Evolutionary conservation across 1,140 invertebrate genomes (phyloP).

Genomic region (Saxidomus purpurata): DNA sequence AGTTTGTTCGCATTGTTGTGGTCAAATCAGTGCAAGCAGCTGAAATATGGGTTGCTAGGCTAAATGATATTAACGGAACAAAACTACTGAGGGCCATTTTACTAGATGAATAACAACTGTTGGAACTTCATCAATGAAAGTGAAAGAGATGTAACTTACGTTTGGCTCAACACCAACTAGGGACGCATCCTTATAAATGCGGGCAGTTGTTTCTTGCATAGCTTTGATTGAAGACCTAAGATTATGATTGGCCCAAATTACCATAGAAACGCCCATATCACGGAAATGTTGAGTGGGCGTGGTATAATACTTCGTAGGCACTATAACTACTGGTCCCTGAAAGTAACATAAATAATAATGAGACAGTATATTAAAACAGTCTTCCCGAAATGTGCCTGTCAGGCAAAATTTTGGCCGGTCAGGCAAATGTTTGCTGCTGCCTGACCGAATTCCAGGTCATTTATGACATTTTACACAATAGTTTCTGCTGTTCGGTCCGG

Average conservation of each 20-base stretch:
- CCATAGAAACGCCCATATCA: constrained; percentile 86
- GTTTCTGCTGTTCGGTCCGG: too few species aligned
- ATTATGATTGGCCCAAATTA: constrained; percentile 88
- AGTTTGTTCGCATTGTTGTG: too few species aligned
- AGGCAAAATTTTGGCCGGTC: too few species aligned
- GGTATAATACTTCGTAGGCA: constrained; percentile 87
- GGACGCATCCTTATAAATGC: constrained; percentile 85
- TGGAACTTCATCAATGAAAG: not conserved
- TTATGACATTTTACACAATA: too few species aligned
- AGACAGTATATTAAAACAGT: too few species aligned
- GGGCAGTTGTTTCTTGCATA: constrained; percentile 85
- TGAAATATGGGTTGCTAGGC: too few species aligned
- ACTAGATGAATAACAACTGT: not conserved
- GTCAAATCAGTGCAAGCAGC: too few species aligned
- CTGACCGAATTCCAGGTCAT: too few species aligned
- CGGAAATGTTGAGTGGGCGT: constrained; percentile 86
- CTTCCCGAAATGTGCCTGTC: too few species aligned
- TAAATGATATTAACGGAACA: too few species aligned
- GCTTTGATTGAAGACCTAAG: constrained; percentile 85
- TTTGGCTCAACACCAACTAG: constrained; percentile 85
- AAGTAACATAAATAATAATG: not conserved
- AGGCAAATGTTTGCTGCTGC: too few species aligned
- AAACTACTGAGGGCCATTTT: not conserved
- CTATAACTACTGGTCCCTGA: constrained; percentile 87
- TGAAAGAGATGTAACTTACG: constrained; percentile 73